Evolutionary conservation across 2,888 invertebrate species (phyloP).

Genomic region (Aleiodes leptofemur): DNA sequence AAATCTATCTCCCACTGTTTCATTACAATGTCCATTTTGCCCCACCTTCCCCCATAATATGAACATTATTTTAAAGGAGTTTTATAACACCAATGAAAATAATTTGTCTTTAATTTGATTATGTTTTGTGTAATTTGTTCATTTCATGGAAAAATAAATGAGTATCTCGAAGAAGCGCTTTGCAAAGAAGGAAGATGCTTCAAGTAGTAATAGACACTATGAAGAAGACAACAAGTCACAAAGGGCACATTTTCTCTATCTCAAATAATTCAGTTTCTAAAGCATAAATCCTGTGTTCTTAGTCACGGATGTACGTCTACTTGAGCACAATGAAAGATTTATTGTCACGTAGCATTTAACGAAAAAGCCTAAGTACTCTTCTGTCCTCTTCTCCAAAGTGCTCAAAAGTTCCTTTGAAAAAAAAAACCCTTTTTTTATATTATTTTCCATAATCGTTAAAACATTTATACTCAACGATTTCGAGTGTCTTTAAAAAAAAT

Average conservation of each 20-base stretch:
- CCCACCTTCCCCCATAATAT: too few relatives aligned
- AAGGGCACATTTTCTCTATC: constrained; percentile 12
- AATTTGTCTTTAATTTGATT: too few relatives aligned
- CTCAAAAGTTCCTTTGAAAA: background rate
- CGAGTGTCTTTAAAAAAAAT: too few relatives aligned
- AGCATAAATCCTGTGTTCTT: constrained; percentile 39
- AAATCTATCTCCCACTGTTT: too few relatives aligned
- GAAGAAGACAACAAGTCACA: constrained; percentile 16
- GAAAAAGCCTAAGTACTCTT: constrained; percentile 1
- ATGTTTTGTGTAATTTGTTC: too few relatives aligned
- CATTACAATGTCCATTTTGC: too few relatives aligned
- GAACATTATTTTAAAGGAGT: too few relatives aligned
- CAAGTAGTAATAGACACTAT: constrained; percentile 16
- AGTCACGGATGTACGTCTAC: constrained; percentile 40
- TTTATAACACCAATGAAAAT: too few relatives aligned
- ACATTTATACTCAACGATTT: too few relatives aligned
- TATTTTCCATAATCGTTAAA: background rate
- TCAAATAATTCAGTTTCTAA: constrained; percentile 36
- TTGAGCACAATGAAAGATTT: constrained; percentile 41
- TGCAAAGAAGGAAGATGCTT: background rate
- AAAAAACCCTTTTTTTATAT: background rate
- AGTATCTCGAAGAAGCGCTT: too few relatives aligned
- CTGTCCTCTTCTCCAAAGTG: too few relatives aligned
- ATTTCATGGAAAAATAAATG: too few relatives aligned
- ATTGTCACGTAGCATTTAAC: constrained; percentile 37